Evolutionary conservation across 1,140 invertebrate species (phyloP).

Genomic region (Ooceraea biroi): DNA sequence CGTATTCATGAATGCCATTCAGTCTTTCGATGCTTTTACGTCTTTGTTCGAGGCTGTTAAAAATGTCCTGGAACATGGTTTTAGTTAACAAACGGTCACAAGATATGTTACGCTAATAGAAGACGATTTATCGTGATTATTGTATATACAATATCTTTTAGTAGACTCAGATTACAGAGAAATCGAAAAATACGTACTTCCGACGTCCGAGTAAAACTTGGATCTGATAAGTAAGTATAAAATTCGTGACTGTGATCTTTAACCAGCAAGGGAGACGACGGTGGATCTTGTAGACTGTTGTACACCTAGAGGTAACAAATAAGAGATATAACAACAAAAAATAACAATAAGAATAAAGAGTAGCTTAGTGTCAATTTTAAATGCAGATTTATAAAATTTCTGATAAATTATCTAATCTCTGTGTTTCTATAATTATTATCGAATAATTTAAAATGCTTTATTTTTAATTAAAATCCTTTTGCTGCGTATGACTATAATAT

Average conservation of each 20-base stretch:
- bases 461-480: no score
- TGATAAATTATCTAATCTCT: neutral
- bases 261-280: slow-evolving; percentile 80
- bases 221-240: slow-evolving; percentile 81
- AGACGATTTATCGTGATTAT: neutral
- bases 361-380: neutral
- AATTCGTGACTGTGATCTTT: slow-evolving; percentile 82
- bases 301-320: slow-evolving; percentile 78
- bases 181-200: slow-evolving; percentile 75
- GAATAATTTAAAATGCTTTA: no score
- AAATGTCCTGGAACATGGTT: slow-evolving; percentile 80
- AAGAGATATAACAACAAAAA: slow-evolving; percentile 2
- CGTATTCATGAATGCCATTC: slow-evolving; percentile 81
- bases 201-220: slow-evolving; percentile 85
- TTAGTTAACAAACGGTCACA: neutral
- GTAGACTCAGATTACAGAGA: neutral
- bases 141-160: neutral
- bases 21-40: slow-evolving; percentile 83
- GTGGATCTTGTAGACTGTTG: slow-evolving; percentile 84
- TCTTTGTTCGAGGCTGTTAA: slow-evolving; percentile 83
- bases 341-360: neutral
- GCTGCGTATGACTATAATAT: no score
- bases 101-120: neutral
- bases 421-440: no score
- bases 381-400: neutral